Evolutionary conservation across 2,113 vertebrate species (phyloP), one percentile per base, ranked within the genome.

Genomic region (Morone saxatilis): DNA sequence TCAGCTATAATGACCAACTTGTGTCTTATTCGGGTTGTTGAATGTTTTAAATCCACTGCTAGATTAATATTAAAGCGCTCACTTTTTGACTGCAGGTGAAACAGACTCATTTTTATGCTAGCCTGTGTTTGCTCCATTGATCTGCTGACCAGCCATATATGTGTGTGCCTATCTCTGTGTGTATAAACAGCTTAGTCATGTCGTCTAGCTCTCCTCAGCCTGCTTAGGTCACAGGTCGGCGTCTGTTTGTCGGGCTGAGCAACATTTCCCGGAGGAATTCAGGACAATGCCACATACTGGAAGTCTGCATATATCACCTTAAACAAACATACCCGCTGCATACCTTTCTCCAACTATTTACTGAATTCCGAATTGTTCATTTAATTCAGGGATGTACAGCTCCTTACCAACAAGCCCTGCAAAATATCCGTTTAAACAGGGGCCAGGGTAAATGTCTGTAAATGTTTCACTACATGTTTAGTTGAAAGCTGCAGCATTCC

Each of bases 191-290:
- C 66, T 76, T 45, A 4, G 76, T 83, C 54, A 45, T 79, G 50
- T 78, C 57, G 54, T 19, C 43, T 60, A 16, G 59, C 3, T 4
- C 48, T 7, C 7, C 38, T 65, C 74, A 31, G 69, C 0, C 51
- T n/a, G 71, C 50, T 38, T 3, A 76, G 88, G 77, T 85, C 86
- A 87, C 17, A 83, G 90, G 80, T 92, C 92, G 80, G 2, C 17
- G 8, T 79, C 60, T 86, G 85, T 84, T 83, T 88, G 56, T 89
- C 60, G 57, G 77, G 31, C 75, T 1, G 71, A 51, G 41, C 47
- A 4, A 25, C 20, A 7, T 83, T 90, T 93, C 74, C 88, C 22
- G 6, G 59, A 88, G 72, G 57, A 71, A 56, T 65, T 25, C 4
- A 47, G 53, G 43, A 77, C 74, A 81, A 45, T 7, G 0, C 25